A percentile compares a stretch with the other conserved stretches of the same genome.
phyloP scores from a whole-genome alignment of 2,113 vertebrate genomes.

The Ciconia maguari region DNA sequence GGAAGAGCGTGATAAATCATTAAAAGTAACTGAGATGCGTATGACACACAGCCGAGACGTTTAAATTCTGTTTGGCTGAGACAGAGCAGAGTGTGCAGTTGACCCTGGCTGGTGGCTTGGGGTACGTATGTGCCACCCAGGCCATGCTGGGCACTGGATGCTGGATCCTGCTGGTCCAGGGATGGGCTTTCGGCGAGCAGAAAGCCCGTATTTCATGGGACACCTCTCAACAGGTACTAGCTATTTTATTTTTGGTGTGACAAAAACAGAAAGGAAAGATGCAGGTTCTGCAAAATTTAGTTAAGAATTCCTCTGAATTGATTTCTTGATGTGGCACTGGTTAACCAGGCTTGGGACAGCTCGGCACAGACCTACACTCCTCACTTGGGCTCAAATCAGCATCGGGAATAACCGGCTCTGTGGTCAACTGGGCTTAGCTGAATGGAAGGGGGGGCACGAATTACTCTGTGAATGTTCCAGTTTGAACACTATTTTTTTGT shows the following conservation, averaged over 20 bases:
- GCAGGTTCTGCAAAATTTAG: not conserved
- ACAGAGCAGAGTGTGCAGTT: not conserved
- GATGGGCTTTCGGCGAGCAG: not conserved
- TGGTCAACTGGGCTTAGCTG: not conserved
- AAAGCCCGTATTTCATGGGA: not conserved
- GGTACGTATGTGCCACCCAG: rapidly evolving
- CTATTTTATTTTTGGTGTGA: not conserved
- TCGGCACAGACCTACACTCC: not conserved
- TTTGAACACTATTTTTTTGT: not conserved
- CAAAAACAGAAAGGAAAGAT: not conserved
- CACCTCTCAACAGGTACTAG: not conserved
- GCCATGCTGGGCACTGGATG: not conserved
- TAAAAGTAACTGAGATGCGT: not conserved
- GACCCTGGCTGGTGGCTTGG: too few relatives aligned
- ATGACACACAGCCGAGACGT: not conserved
- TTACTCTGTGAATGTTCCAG: not conserved
- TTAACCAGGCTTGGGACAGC: not conserved
- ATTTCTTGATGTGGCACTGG: not conserved
- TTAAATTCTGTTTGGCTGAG: not conserved
- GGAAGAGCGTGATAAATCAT: not conserved
- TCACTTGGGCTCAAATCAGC: not conserved
- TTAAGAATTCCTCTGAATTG: not conserved
- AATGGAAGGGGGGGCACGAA: not conserved
- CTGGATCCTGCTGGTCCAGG: not conserved
- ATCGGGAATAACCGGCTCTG: not conserved